Percentiles rank a stretch among this genome's conserved stretches.
Conservation (phyloP, 2,113 vertebrate species). For the Siniperca chuatsi region DNA sequence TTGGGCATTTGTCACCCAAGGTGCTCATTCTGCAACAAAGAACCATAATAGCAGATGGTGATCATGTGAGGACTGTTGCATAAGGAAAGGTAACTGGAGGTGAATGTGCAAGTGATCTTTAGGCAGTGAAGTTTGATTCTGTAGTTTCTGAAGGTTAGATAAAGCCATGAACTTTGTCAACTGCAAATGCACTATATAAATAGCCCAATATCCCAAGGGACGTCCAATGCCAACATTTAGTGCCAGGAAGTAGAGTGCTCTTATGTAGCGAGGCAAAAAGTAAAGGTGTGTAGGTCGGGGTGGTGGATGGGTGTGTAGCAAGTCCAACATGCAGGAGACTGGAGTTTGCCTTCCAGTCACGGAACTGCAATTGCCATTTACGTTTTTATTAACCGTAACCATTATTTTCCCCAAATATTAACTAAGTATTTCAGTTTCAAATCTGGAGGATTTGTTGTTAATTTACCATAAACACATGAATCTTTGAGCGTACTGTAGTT, state of each 20-base stretch:
- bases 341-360: background rate
- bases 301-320: background rate
- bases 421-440: background rate
- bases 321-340: background rate
- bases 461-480: background rate
- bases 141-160: slow-evolving; percentile 26
- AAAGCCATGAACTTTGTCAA: background rate
- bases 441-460: background rate
- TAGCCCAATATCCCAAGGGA: too few species aligned
- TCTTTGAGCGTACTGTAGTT: background rate
- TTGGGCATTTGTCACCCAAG: slow-evolving; percentile 35
- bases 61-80: slow-evolving; percentile 7
- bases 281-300: too few species aligned
- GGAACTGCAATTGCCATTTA: background rate
- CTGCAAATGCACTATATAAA: background rate
- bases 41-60: slow-evolving; percentile 61
- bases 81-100: slow-evolving; percentile 23
- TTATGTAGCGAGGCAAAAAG: background rate
- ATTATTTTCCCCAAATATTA: background rate
- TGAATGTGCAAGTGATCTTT: background rate
- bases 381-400: background rate
- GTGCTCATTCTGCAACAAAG: slow-evolving; percentile 42
- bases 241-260: background rate
- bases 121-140: slow-evolving; percentile 2
- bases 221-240: background rate